phyloP scores from a whole-genome alignment of 2,113 vertebrate species.

The Eurypyga helias region DNA sequence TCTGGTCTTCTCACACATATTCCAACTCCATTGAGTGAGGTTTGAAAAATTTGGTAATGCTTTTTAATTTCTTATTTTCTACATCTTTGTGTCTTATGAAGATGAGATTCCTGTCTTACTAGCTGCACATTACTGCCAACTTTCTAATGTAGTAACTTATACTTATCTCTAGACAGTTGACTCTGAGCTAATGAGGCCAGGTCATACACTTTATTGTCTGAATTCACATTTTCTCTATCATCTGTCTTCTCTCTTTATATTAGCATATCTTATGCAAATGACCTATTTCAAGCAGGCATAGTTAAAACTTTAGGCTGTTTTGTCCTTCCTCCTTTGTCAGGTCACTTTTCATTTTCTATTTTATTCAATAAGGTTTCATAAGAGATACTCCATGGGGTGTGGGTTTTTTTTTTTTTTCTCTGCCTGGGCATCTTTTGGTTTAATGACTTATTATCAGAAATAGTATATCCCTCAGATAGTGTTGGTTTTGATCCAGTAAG shows the following conservation, averaged over 20 bases:
- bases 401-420: not conserved
- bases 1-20: not conserved
- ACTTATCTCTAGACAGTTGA: conserved; percentile 4
- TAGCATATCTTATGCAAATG: not conserved
- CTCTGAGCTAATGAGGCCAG: conserved; percentile 31
- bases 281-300: not conserved
- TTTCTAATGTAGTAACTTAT: conserved; percentile 12
- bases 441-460: not conserved
- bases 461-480: not conserved
- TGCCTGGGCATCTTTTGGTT: not conserved
- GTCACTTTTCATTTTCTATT: not conserved
- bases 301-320: not conserved
- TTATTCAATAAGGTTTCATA: not conserved
- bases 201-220: not conserved
- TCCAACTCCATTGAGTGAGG: not conserved
- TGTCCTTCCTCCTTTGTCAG: not conserved
- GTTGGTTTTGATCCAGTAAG: conserved; percentile 37
- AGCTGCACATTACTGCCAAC: not conserved
- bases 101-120: not conserved
- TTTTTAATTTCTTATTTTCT: conserved; percentile 15
- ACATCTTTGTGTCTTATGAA: not conserved
- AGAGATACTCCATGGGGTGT: not conserved
- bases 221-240: conserved; percentile 4
- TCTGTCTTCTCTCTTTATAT: not conserved
- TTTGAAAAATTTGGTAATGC: not conserved